Evolutionary conservation across 2,888 invertebrate genomes (phyloP).

Genomic region (Drosophila dives): DNA sequence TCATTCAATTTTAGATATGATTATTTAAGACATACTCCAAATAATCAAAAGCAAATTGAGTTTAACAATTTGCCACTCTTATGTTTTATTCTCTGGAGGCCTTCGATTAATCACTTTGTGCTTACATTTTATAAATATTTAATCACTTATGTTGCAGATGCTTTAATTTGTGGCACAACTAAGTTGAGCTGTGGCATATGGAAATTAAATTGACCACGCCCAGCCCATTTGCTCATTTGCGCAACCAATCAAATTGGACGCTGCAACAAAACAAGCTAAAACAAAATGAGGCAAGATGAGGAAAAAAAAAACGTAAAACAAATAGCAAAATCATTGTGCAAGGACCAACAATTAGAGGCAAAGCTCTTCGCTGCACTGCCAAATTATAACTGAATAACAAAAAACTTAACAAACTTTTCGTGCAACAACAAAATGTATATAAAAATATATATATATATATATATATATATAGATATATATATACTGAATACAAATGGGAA

Average conservation of each 20-base stretch:
- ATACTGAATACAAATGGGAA: constrained; percentile 20
- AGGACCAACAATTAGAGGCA: constrained; percentile 63
- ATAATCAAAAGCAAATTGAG: not conserved
- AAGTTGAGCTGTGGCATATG: constrained; percentile 45
- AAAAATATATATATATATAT: not conserved
- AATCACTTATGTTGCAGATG: not conserved
- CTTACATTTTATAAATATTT: constrained; percentile 1
- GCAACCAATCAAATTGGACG: constrained; percentile 68
- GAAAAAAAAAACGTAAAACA: constrained; percentile 16
- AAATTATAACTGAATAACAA: constrained; percentile 69
- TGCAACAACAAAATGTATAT: constrained; percentile 16
- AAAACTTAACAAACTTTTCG: constrained; percentile 62
- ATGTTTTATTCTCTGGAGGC: not conserved
- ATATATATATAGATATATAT: constrained; percentile 14
- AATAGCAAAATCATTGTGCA: constrained; percentile 52
- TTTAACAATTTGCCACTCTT: not conserved
- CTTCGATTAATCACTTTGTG: not conserved
- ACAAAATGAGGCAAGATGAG: constrained; percentile 22
- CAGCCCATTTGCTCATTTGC: constrained; percentile 69
- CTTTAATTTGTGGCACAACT: constrained; percentile 2
- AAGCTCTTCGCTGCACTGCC: constrained; percentile 66
- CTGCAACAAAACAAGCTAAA: constrained; percentile 39
- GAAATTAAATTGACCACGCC: constrained; percentile 59
- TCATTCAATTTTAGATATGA: no score
- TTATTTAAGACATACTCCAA: not conserved